A percentile compares a stretch with the other conserved stretches of the same genome.
phyloP scores from a whole-genome alignment of 1,140 invertebrate genomes.

The Brachionus rotundiformis region DNA sequence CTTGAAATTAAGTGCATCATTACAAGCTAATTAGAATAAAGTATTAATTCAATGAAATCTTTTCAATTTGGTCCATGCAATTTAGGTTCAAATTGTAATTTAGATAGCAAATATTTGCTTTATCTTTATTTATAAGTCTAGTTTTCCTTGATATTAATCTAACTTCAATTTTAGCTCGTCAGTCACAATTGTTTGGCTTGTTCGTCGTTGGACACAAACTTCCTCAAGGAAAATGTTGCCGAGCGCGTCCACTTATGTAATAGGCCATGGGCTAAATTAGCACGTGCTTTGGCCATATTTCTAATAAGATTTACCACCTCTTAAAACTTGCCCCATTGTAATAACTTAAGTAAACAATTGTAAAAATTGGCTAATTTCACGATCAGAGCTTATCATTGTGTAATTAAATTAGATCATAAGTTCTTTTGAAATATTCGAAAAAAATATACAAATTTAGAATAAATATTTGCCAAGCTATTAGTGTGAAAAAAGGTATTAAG shows the following conservation, averaged over 20 bases:
- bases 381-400: slow-evolving; percentile 11
- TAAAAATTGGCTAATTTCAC: background rate
- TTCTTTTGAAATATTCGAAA: slow-evolving; percentile 9
- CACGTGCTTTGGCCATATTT: background rate
- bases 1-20: slow-evolving; percentile 28
- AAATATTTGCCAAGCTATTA: slow-evolving; percentile 43
- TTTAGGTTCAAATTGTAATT: background rate
- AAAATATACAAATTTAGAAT: background rate
- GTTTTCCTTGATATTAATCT: slow-evolving; percentile 42
- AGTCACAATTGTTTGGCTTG: slow-evolving; percentile 18
- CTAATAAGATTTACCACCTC: background rate
- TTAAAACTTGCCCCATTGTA: background rate
- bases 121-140: slow-evolving; percentile 19
- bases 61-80: background rate
- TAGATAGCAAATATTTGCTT: slow-evolving; percentile 44
- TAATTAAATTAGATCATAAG: slow-evolving; percentile 1
- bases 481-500: background rate
- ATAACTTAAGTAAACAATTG: slow-evolving; percentile 6
- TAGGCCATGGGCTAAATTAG: background rate
- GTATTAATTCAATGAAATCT: slow-evolving; percentile 51
- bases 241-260: background rate
- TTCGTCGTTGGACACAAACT: background rate
- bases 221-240: background rate
- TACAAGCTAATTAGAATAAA: slow-evolving; percentile 37
- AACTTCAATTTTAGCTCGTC: background rate